Conservation (phyloP, 2,797 vertebrate genomes). For the Danio choprae region DNA sequence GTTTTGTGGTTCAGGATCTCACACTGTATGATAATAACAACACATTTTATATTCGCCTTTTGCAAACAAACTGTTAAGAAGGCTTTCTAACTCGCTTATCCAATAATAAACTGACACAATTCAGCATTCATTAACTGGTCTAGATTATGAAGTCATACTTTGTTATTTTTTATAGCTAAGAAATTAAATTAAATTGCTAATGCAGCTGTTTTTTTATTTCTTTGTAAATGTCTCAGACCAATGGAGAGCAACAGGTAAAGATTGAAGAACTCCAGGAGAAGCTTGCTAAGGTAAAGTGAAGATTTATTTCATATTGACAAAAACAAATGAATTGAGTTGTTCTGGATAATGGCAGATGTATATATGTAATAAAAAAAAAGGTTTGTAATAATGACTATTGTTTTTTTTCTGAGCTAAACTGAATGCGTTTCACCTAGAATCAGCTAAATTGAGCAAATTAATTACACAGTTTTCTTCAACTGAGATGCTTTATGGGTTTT, state of each 20-base stretch:
- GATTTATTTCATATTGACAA: not conserved
- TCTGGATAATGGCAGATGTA: too few relatives aligned
- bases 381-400: too few relatives aligned
- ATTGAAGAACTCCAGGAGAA: conserved; percentile 97
- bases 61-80: not conserved
- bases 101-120: not conserved
- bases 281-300: conserved; percentile 85
- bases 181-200: not conserved
- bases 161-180: not conserved
- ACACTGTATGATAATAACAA: not conserved
- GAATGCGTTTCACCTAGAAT: not conserved
- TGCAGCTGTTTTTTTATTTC: not conserved
- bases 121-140: not conserved
- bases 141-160: not conserved
- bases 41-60: not conserved
- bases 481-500: not conserved
- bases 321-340: too few relatives aligned
- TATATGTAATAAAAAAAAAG: too few relatives aligned
- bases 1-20: too few relatives aligned
- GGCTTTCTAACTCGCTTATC: not conserved
- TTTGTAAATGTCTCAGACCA: conserved; percentile 79
- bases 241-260: conserved; percentile 91
- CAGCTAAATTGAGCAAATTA: not conserved
- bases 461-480: not conserved
- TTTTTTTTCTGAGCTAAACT: too few relatives aligned